These are phyloP conservation scores for Zaprionus davidi DNA, from an alignment of 1,140 invertebrate genomes.

Conservation along the genomic window DNA sequence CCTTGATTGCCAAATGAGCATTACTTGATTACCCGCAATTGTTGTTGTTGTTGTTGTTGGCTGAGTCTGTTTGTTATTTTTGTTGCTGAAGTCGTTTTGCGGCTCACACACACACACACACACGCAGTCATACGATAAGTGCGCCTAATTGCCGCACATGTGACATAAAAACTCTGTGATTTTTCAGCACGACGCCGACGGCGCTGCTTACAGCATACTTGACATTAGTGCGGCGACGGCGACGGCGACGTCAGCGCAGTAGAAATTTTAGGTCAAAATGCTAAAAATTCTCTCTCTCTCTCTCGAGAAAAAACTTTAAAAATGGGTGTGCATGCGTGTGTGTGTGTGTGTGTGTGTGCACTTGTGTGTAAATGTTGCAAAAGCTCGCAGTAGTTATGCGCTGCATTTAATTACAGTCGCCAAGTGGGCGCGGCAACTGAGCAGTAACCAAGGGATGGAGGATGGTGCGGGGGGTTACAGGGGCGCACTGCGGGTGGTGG, in stretches of 20 bases:
- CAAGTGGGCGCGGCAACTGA: conserved; percentile 33
- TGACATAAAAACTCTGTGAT: conserved; percentile 58
- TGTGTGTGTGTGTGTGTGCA: not conserved
- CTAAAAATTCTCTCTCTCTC: conserved; percentile 21
- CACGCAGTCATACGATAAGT: conserved; percentile 18
- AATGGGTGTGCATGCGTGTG: conserved; percentile 28
- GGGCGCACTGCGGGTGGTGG: not conserved
- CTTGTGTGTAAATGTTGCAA: conserved; percentile 57
- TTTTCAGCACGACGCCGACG: conserved; percentile 24
- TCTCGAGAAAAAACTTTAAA: conserved; percentile 56
- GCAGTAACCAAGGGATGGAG: conserved; percentile 3
- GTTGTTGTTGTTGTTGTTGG: conserved; percentile 60
- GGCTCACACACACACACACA: conserved; percentile 34
- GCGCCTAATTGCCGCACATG: conserved; percentile 72
- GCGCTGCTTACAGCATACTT: conserved; percentile 63
- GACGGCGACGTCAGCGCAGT: conserved; percentile 27
- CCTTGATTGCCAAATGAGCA: conserved; percentile 72
- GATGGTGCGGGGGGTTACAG: not conserved
- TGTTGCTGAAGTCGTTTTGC: conserved; percentile 29
- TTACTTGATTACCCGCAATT: conserved; percentile 80
- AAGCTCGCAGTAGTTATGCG: conserved; percentile 69
- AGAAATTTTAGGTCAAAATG: conserved; percentile 79
- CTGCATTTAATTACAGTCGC: conserved; percentile 79
- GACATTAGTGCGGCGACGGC: conserved; percentile 64
- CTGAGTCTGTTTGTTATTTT: not conserved